These are phyloP conservation scores for Drosophila virilis DNA, from an alignment of 1,140 invertebrate genomes.

Conservation along the genomic window DNA sequence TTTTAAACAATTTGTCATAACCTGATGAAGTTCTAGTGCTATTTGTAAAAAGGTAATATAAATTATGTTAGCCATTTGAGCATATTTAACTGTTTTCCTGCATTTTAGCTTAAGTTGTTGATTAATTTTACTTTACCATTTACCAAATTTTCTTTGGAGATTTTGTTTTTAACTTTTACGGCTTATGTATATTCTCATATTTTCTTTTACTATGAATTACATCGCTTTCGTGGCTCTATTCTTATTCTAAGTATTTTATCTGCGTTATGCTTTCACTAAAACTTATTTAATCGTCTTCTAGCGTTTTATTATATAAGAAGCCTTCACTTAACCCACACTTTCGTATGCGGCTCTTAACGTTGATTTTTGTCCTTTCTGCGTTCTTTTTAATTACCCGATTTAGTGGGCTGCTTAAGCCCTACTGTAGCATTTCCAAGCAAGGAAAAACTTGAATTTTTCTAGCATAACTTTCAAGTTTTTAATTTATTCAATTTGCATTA, in stretches of 20 bases:
- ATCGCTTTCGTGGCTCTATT: slow-evolving; percentile 3
- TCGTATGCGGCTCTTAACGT: not conserved
- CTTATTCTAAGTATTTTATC: slow-evolving; percentile 1
- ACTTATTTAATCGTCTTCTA: slow-evolving; percentile 14
- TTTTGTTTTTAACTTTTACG: not conserved
- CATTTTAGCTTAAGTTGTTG: not conserved
- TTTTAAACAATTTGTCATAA: not conserved
- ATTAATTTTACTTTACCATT: not conserved
- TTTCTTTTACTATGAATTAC: not conserved
- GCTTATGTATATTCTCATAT: not conserved
- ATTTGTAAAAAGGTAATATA: not conserved
- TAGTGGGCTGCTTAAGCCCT: not conserved
- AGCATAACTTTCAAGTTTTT: slow-evolving; percentile 63
- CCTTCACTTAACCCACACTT: not conserved
- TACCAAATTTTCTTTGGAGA: not conserved
- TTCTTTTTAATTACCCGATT: not conserved
- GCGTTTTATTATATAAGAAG: slow-evolving; percentile 12
- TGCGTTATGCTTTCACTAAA: not conserved
- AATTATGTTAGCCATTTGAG: not conserved
- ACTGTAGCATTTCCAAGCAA: not conserved
- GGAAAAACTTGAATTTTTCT: slow-evolving; percentile 36
- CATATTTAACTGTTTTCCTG: not conserved
- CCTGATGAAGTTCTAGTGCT: not conserved
- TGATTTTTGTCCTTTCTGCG: not conserved
- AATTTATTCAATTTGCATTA: slow-evolving; percentile 72